These are phyloP conservation scores for Euura lappo DNA, from an alignment of 1,140 invertebrate genomes.

Conservation along the genomic window DNA sequence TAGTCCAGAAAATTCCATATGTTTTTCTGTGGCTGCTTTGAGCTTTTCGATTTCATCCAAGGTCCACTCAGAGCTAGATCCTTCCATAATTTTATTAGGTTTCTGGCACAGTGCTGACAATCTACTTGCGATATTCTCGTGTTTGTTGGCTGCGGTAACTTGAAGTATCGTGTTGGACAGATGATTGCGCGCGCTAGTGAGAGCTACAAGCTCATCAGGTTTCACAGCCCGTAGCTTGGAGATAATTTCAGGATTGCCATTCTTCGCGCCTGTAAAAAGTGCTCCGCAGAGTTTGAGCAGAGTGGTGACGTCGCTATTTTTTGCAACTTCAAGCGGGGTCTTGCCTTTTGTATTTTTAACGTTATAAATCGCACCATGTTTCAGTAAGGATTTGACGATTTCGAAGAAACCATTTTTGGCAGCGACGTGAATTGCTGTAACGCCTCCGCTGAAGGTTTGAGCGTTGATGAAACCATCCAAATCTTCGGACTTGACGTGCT, in stretches of 20 bases:
- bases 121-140: constrained; percentile 13
- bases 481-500: constrained; percentile 58
- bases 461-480: constrained; percentile 36
- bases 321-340: constrained; percentile 21
- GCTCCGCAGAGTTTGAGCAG: constrained; percentile 23
- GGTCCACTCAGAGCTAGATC: too few relatives aligned
- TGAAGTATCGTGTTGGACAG: constrained; percentile 6
- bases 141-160: constrained; percentile 17
- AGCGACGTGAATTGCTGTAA: constrained; percentile 25
- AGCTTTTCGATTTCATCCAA: too few relatives aligned
- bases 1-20: too few relatives aligned
- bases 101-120: background rate
- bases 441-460: constrained; percentile 6
- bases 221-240: constrained; percentile 18
- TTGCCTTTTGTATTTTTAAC: constrained; percentile 37
- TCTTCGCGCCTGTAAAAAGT: constrained; percentile 22
- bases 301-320: constrained; percentile 18
- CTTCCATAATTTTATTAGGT: too few relatives aligned
- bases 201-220: constrained; percentile 20
- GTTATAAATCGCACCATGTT: constrained; percentile 41
- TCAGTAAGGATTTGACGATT: constrained; percentile 20
- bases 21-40: too few relatives aligned
- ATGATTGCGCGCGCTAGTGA: constrained; percentile 24
- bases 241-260: constrained; percentile 22
- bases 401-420: constrained; percentile 19